phyloP scores from a whole-genome alignment of 2,113 vertebrate species.

The Taurulus bubalis region DNA sequence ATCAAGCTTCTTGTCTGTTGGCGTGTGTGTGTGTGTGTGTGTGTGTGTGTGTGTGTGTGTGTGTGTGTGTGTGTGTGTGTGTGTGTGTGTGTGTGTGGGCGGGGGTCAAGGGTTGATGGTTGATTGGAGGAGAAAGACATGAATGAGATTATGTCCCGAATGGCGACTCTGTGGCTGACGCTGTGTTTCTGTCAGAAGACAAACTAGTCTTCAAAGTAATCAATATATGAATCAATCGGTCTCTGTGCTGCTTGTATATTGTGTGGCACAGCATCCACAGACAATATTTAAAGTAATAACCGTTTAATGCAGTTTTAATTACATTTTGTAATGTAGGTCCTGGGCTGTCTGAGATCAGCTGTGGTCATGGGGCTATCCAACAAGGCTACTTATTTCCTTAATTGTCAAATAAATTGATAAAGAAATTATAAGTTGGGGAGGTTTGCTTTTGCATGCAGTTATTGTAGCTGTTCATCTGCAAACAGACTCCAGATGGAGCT shows the following conservation, averaged over 20 bases:
- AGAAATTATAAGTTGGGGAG: too few relatives aligned
- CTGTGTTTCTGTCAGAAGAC: constrained; percentile 4
- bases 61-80: neutral
- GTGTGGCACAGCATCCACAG: neutral
- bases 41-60: constrained; percentile 1
- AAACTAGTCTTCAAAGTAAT: neutral
- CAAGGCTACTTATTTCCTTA: neutral
- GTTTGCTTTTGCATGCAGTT: constrained; percentile 2
- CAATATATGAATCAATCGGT: neutral
- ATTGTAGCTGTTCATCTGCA: constrained; percentile 3
- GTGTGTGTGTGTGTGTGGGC: neutral
- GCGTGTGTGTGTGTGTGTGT: neutral
- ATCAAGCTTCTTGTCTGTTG: constrained; percentile 21
- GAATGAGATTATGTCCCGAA: constrained; percentile 23
- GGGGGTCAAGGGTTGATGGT: neutral
- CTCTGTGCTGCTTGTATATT: neutral
- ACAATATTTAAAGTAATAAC: neutral
- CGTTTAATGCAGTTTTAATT: constrained; percentile 10
- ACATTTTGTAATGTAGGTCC: neutral
- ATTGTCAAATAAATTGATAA: neutral
- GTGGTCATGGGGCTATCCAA: neutral
- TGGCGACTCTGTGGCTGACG: constrained; percentile 18
- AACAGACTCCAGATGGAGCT: constrained; percentile 50
- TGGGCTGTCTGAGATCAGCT: neutral
- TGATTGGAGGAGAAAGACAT: constrained; percentile 11